Percentiles rank a stretch among this genome's conserved stretches.
phyloP scores from a whole-genome alignment of 2,113 vertebrate species.

The Aix galericulata region DNA sequence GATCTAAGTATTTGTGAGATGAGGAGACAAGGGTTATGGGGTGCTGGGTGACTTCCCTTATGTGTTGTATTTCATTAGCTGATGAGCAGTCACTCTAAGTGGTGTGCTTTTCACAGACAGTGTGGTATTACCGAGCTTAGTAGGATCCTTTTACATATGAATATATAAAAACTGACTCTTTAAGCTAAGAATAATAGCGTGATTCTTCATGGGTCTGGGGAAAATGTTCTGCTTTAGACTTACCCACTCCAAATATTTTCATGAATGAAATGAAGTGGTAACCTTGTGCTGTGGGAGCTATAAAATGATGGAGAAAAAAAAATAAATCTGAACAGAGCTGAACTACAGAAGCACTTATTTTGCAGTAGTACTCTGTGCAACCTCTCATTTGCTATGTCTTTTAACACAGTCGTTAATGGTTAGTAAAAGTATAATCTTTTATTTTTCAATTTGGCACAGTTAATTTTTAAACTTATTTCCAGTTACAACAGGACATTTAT shows the following conservation, averaged over 20 bases:
- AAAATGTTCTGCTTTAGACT: neutral
- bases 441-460: neutral
- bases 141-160: neutral
- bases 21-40: neutral
- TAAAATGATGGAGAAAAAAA: neutral
- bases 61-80: neutral
- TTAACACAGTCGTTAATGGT: neutral
- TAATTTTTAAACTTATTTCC: conserved; percentile 40
- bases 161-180: neutral
- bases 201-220: neutral
- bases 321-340: rapidly evolving
- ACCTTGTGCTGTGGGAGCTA: neutral
- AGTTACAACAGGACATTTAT: neutral
- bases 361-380: neutral
- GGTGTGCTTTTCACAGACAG: neutral
- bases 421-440: neutral
- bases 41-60: neutral
- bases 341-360: neutral
- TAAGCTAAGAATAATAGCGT: neutral
- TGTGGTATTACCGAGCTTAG: neutral
- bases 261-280: neutral
- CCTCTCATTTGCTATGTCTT: neutral
- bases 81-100: neutral
- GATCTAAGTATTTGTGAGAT: neutral
- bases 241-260: neutral